phyloP scores from a whole-genome alignment of 2,113 vertebrate genomes.

The Ptilonorhynchus violaceus region DNA sequence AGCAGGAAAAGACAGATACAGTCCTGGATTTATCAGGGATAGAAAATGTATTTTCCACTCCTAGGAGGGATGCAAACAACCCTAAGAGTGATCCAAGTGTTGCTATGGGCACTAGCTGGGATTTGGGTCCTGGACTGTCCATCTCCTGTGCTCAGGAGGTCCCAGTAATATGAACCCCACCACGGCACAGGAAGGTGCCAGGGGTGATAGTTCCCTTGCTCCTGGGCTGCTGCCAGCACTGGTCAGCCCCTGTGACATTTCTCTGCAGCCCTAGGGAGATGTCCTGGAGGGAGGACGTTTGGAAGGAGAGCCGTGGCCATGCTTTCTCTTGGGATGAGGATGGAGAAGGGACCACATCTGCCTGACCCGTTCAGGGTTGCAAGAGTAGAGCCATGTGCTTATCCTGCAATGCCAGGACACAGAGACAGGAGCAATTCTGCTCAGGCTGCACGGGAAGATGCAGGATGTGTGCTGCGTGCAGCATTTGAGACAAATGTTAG shows the following conservation, averaged over 20 bases:
- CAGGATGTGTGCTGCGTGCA: accelerated
- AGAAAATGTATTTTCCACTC: background rate
- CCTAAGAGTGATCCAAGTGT: background rate
- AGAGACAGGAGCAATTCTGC: accelerated
- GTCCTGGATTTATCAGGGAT: accelerated
- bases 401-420: accelerated
- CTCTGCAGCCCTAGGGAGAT: background rate
- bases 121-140: background rate
- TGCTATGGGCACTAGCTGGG: background rate
- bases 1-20: background rate
- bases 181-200: background rate
- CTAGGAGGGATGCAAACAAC: background rate
- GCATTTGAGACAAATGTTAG: accelerated
- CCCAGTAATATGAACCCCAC: background rate
- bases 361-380: background rate
- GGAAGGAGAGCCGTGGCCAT: background rate
- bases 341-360: background rate
- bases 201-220: background rate
- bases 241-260: background rate
- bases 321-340: background rate
- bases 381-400: accelerated
- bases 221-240: background rate
- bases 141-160: background rate
- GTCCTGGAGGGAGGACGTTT: background rate
- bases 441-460: accelerated